phyloP scores from a whole-genome alignment of 2,888 invertebrate genomes.

The Lasioglossum malachurum region DNA sequence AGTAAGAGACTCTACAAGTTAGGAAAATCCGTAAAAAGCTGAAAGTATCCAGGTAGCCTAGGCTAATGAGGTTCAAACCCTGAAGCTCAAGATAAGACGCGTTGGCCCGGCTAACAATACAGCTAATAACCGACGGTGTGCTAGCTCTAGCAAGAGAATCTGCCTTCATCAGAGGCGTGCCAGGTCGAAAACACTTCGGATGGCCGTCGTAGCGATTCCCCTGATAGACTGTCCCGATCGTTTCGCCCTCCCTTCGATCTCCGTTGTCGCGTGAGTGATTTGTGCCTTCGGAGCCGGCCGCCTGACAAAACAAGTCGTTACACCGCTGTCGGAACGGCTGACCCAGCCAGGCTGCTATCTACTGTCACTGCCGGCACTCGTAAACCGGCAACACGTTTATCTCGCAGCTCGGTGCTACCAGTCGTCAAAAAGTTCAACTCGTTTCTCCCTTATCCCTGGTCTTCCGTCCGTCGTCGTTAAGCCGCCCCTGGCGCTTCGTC shows the following conservation, averaged over 20 bases:
- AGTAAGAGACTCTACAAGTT: no score
- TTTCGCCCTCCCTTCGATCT: not conserved
- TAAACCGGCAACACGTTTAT: constrained; percentile 70
- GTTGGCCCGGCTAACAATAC: not conserved
- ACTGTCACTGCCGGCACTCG: constrained; percentile 59
- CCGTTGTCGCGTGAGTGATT: constrained; percentile 61
- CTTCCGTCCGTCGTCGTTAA: constrained; percentile 48
- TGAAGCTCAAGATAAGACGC: not conserved
- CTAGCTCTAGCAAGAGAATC: not conserved
- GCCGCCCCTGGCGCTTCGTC: constrained; percentile 20
- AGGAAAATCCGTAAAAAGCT: not conserved
- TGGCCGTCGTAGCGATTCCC: constrained; percentile 58
- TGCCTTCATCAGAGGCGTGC: not conserved
- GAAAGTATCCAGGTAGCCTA: not conserved
- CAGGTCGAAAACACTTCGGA: constrained; percentile 26
- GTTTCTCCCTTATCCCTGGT: constrained; percentile 63
- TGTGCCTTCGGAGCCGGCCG: constrained; percentile 62
- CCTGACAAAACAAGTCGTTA: constrained; percentile 74
- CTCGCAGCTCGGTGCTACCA: constrained; percentile 59
- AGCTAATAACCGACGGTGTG: not conserved
- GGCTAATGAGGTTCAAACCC: not conserved
- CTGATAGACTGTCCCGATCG: constrained; percentile 34
- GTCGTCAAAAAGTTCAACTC: constrained; percentile 73
- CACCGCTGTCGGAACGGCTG: constrained; percentile 58
- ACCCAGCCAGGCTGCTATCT: constrained; percentile 64